Percentiles rank a stretch among this genome's conserved stretches.
These are phyloP conservation scores for Myzus persicae DNA, from an alignment of 1,140 invertebrate genomes.

Conservation along the genomic window DNA sequence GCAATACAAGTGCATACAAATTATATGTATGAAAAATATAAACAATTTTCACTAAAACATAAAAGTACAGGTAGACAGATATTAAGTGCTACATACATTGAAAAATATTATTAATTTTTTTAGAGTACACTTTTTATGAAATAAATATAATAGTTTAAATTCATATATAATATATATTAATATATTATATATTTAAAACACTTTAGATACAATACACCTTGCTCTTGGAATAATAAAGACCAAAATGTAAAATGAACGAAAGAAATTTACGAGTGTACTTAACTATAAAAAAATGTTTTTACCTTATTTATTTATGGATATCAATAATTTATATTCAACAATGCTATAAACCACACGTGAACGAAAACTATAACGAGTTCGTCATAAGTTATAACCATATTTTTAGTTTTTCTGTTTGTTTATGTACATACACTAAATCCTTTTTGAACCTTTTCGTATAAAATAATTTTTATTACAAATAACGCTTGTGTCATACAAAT, in stretches of 20 bases:
- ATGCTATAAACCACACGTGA: not conserved
- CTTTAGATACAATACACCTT: not conserved
- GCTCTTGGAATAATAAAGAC: not conserved
- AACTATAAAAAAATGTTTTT: not conserved
- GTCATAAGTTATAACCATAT: not conserved
- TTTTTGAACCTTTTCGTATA: not conserved
- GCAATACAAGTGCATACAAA: not conserved
- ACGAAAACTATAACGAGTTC: not conserved
- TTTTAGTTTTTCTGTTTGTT: constrained; percentile 7
- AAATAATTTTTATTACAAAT: not conserved
- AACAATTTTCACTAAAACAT: not conserved
- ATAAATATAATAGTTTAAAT: not conserved
- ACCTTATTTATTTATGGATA: constrained; percentile 7
- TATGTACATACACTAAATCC: not conserved
- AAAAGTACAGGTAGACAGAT: not conserved
- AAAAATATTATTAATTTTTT: not conserved
- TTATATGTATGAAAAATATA: not conserved
- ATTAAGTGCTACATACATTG: not conserved
- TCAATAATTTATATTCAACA: not conserved
- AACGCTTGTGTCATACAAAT: not conserved
- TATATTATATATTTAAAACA: not conserved
- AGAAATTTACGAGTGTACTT: not conserved
- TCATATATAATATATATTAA: no score
- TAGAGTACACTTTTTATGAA: not conserved
- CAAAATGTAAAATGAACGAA: not conserved